Evolutionary conservation across 1,140 invertebrate species (phyloP), one percentile per base, ranked within the genome.

Genomic region (Pogonognathellus flavescens): DNA sequence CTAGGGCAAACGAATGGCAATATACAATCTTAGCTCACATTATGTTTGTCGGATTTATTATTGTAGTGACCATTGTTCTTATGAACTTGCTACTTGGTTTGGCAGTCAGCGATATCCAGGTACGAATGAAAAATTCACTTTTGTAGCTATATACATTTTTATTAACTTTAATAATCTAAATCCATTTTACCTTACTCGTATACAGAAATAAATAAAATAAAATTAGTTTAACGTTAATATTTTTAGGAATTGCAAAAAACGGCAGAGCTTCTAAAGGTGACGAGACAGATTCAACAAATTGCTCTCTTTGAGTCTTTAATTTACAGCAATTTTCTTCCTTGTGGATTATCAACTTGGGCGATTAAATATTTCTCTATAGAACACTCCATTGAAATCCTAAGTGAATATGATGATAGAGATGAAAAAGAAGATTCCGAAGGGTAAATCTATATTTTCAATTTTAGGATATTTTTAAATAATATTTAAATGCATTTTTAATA

Each of bases 21-120:
- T 86, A 83, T 59, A 20, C 50, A 16, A 84, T 92, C 92, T 7
- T 90, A 88, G 94, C 94, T 0, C 94, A 95, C 90, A 91, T 95
- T 7, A 94, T 94, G 4, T 95, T 95, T 89, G 92, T 94, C 16
- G 89, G 95, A 1, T 96, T 95, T 88, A 89, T 96, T 0, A 90
- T 96, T 9, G 94, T 96, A 86, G 94, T 95, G 1, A 95, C 95
- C 4, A 95, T 96, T 72, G 95, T 95, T 11, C 90, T 96, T 49
- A 96, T 95, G 95, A 96, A 96, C 90, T 90, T 96, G 0, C 89
- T 96, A 0, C 94, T 96, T 16, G 95, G 95, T 88, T 95, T 96
- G 84, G 95, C 95, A 0, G 95, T 96, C 1, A 94, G 95, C 85
- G 95, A 95, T 85, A 85, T 85, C 5, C 76, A 85, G 62, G 57